These are phyloP conservation scores for Dioctria rufipes DNA, from an alignment of 2,888 invertebrate species.

Conservation along the genomic window DNA sequence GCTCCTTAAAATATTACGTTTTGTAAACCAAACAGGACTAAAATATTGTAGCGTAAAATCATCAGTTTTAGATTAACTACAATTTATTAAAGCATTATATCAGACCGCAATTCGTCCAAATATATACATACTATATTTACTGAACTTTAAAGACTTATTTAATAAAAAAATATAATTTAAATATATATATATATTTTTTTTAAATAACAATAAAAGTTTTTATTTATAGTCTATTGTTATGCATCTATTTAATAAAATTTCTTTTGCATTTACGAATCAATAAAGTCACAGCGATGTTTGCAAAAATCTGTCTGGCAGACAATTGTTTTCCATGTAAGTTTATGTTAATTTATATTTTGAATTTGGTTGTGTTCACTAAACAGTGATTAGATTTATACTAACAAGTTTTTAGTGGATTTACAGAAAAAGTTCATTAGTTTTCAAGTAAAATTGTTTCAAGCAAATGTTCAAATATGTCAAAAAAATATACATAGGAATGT, in stretches of 20 bases:
- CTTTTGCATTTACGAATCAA: slow-evolving; percentile 56
- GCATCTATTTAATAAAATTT: slow-evolving; percentile 51
- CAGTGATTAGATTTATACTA: slow-evolving; percentile 34
- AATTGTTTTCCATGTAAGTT: slow-evolving; percentile 72
- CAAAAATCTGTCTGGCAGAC: slow-evolving; percentile 69
- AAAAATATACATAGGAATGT: too few species aligned
- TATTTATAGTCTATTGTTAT: background rate
- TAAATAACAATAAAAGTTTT: background rate
- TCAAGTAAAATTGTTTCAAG: slow-evolving; percentile 28
- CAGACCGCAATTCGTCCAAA: background rate
- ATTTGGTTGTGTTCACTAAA: slow-evolving; percentile 44
- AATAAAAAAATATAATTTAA: background rate
- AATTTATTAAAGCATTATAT: background rate
- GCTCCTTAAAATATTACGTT: too few species aligned
- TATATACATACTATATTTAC: background rate
- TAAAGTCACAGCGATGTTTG: slow-evolving; percentile 69
- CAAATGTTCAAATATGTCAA: slow-evolving; percentile 4
- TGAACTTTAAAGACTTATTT: background rate
- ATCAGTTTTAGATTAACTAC: background rate
- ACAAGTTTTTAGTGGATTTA: slow-evolving; percentile 37
- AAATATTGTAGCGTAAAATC: too few species aligned
- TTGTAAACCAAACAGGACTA: too few species aligned
- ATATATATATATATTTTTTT: background rate
- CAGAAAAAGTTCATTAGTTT: slow-evolving; percentile 40
- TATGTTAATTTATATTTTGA: slow-evolving; percentile 56